These are phyloP conservation scores for Pilophorus perplexus DNA, from an alignment of 2,888 invertebrate genomes.

Conservation along the genomic window DNA sequence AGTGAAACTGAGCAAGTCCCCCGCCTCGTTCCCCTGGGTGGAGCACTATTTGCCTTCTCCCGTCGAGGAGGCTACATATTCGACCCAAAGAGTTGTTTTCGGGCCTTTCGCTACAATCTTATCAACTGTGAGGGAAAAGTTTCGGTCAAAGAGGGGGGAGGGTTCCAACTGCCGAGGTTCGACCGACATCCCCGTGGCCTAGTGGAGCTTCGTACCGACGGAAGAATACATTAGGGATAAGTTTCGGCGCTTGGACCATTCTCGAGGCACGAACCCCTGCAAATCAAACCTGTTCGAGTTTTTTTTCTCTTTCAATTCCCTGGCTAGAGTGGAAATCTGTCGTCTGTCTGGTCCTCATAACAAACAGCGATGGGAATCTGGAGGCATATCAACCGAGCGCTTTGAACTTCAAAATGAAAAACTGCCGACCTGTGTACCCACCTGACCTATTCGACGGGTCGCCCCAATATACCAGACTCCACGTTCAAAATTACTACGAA, in stretches of 20 bases:
- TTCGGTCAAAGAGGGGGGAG: constrained; percentile 22
- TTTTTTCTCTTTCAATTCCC: background rate
- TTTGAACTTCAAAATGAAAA: too few relatives aligned
- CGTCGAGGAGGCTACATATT: constrained; percentile 15
- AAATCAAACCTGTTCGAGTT: constrained; percentile 8
- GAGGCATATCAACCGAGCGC: too few relatives aligned
- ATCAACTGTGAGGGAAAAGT: constrained; percentile 31
- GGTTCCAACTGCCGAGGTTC: background rate
- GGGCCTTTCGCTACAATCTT: constrained; percentile 25
- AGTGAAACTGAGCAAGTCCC: too few relatives aligned
- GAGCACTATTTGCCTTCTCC: too few relatives aligned
- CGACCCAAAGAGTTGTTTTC: constrained; percentile 16
- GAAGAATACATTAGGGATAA: constrained; percentile 10
- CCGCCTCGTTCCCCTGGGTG: too few relatives aligned
- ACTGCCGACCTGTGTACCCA: too few relatives aligned
- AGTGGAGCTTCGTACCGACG: background rate
- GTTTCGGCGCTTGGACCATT: constrained; percentile 3
- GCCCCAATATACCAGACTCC: too few relatives aligned
- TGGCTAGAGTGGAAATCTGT: too few relatives aligned
- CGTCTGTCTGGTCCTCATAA: too few relatives aligned
- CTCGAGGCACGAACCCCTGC: background rate
- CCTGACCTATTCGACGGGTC: too few relatives aligned
- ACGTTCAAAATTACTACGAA: too few relatives aligned
- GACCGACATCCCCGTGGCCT: background rate
- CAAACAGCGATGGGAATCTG: too few relatives aligned